phyloP scores from a whole-genome alignment of 2,113 vertebrate genomes.

The Aramus guarauna region DNA sequence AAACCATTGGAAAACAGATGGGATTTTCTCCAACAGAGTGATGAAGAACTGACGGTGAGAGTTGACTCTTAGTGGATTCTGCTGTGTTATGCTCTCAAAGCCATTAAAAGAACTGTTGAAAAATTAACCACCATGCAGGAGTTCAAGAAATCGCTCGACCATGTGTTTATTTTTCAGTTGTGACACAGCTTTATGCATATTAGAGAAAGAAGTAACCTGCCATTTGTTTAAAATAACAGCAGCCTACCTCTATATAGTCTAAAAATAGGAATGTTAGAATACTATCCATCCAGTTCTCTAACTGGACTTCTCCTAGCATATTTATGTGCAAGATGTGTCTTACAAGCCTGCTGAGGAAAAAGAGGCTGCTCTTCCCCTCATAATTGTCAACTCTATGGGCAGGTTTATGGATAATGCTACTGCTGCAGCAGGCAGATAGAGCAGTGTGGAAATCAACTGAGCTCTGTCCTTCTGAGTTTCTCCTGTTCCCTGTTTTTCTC shows the following conservation, averaged over 20 bases:
- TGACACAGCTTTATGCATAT: not conserved
- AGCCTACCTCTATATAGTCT: not conserved
- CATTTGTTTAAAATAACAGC: not conserved
- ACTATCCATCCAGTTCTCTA: not conserved
- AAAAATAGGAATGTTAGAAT: not conserved
- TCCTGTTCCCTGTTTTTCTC: not conserved
- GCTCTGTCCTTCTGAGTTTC: not conserved
- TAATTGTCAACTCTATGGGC: not conserved
- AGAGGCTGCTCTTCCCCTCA: not conserved
- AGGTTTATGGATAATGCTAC: not conserved
- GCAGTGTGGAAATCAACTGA: not conserved
- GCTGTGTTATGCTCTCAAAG: not conserved
- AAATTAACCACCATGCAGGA: constrained; percentile 42
- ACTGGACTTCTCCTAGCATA: not conserved
- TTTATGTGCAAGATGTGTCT: not conserved
- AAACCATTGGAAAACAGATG: not conserved
- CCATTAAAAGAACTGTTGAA: constrained; percentile 55
- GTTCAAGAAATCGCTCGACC: constrained; percentile 22
- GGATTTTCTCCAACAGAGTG: not conserved
- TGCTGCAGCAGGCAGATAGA: not conserved
- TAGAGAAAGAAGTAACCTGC: not conserved
- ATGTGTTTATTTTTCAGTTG: constrained; percentile 2
- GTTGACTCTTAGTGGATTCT: not conserved
- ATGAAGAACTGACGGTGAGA: not conserved
- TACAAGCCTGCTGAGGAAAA: not conserved